phyloP scores from a whole-genome alignment of 2,797 vertebrate species.

The Malurus leucopterus region DNA sequence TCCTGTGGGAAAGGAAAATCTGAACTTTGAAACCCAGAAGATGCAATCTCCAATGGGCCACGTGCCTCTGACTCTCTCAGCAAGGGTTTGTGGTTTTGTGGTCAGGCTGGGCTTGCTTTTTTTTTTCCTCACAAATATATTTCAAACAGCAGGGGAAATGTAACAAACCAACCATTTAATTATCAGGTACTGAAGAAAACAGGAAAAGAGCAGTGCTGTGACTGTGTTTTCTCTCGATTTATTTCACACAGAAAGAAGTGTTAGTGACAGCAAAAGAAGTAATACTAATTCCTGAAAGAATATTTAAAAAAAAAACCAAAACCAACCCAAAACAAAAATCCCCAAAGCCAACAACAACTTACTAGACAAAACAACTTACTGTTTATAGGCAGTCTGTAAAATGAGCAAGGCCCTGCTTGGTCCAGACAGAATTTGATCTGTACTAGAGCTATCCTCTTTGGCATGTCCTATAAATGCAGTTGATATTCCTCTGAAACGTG shows the following conservation, averaged over 20 bases:
- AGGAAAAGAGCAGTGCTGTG: background rate
- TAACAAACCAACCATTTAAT: conserved; percentile 12
- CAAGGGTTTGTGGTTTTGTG: background rate
- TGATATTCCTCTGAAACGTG: background rate
- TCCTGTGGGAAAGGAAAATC: background rate
- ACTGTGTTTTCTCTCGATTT: background rate
- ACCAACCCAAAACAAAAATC: accelerated
- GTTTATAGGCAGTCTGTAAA: background rate
- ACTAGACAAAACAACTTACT: background rate
- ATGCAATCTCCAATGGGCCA: background rate
- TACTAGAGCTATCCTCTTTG: background rate
- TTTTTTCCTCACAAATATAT: background rate
- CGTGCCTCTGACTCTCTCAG: background rate
- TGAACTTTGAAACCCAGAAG: background rate
- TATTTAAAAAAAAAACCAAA: background rate
- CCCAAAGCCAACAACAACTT: background rate
- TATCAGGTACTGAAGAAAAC: background rate
- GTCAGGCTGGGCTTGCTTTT: background rate
- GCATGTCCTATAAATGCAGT: background rate
- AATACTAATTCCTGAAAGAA: background rate
- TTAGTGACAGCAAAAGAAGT: background rate
- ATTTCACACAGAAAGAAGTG: background rate
- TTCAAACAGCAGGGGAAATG: background rate
- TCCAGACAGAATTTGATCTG: background rate
- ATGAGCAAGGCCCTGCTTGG: background rate